Conservation (phyloP, 2,113 vertebrate genomes). For the Argyrosomus japonicus region DNA sequence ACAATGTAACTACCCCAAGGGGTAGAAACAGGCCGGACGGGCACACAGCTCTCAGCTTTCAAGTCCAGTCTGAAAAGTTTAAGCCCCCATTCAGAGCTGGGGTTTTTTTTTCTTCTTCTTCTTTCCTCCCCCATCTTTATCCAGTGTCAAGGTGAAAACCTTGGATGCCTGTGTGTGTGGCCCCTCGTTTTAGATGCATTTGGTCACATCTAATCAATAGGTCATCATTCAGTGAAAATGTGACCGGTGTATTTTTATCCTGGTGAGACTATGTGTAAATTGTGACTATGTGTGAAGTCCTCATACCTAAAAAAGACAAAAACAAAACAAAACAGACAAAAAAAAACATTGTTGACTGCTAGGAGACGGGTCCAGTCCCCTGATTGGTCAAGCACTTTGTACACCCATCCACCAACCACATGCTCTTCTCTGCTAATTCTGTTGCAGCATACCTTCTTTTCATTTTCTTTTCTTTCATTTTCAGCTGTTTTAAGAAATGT, state of each 20-base stretch:
- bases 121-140: slow-evolving; percentile 5
- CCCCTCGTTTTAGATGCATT: slow-evolving; percentile 29
- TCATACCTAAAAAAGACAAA: neutral
- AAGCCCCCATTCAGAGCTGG: slow-evolving; percentile 47
- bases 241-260: slow-evolving; percentile 24
- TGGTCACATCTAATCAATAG: slow-evolving; percentile 46
- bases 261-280: slow-evolving; percentile 9
- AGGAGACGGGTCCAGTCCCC: neutral
- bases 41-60: slow-evolving; percentile 58
- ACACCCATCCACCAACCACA: neutral
- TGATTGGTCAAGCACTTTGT: slow-evolving; percentile 6
- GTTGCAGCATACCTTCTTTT: neutral
- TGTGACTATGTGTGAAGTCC: neutral
- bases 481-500: neutral
- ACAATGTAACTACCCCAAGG: slow-evolving; percentile 68
- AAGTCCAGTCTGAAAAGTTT: slow-evolving; percentile 62
- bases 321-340: slow-evolving; percentile 8
- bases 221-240: slow-evolving; percentile 48
- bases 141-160: slow-evolving; percentile 54
- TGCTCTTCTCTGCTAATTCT: neutral
- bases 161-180: neutral
- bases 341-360: slow-evolving; percentile 9
- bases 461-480: neutral
- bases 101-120: neutral
- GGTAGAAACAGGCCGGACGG: slow-evolving; percentile 49